Evolutionary conservation across 2,113 vertebrate genomes (phyloP), one percentile per base, ranked within the genome.

Genomic region (Azemiops feae): DNA sequence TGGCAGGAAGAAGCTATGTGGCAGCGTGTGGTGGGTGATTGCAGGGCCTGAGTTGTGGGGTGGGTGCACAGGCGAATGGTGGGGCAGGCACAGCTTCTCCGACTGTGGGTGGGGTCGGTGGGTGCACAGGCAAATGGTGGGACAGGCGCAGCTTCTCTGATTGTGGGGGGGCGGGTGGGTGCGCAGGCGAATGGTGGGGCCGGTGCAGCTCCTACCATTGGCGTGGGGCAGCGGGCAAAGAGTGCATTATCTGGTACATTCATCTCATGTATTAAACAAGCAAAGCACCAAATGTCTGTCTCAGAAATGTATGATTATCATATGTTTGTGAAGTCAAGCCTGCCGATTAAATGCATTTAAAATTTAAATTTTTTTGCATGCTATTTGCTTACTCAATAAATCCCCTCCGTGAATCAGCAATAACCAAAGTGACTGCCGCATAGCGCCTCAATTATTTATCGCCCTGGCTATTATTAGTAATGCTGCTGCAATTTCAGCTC

Each of bases 211-310:
- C 47, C 47, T 8, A 47, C 47, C 7, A 8, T 47, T 47, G 47
- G 47, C 47, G 8, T 47, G 47, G 47, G 7, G 47, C 47, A 47
- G 47, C 6, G 47, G 47, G 7, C 1, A 47, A 47, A 47, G 96
- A 96, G 96, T 95, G 93, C 22, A 91, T 95, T 95, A 58, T 96
- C 95, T 95, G 88, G 92, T 95, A 86, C 94, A 97, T 96, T 92
- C 91, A 97, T 96, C 96, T 95, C 94, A 96, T 95, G 95, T 96
- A 96, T 95, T 96, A 96, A 96, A 95, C 94, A 96, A 97, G 95
- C 91, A 94, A 96, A 94, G 95, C 93, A 96, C 94, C 95, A 95
- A 96, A 92, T 92, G 94, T 97, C 94, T 92, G 87, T 93, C 95
- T 95, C 90, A 95, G 95, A 94, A 96, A 91, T 54, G 93, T 91